Base-by-base conservation (phyloP, 2,797 vertebrate genomes). In the Acanthis flammea region DNA sequence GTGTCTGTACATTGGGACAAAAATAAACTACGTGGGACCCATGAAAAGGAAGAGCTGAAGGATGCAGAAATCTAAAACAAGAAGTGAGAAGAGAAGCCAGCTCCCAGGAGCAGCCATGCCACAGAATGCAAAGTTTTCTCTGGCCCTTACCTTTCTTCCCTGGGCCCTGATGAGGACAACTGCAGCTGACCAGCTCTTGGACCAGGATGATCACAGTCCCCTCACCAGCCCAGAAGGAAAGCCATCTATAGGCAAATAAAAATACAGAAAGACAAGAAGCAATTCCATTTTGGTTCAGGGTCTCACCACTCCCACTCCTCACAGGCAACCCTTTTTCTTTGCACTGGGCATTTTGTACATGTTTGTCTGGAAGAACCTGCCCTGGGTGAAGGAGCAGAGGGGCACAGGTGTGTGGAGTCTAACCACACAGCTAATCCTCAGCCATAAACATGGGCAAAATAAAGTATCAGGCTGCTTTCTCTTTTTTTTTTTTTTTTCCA, bases 1-100 rank as follows among this genome's bases (percentile, higher is more conserved):
- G 78, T 80, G 58, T 91, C 81, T 96, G 75, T 55, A 89, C 92
- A 72, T 45, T 39, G 62, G 72, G 42, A 92, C 84, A 90, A 71
- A 96, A 96, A 96, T 94, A 94, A 92, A 96, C 44, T 77, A 80
- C 0, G 81, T 92, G 89, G 89, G 91, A 94, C 92, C 78, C 1
- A 14, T 62, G 75, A 58, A 91, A 93, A 83, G 75, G 84, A 82
- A 85, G 85, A 68, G 47, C 68, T 91, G 88, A 91, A 19, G 45
- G 73, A 92, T 86, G 54, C 24, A 90, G 47, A 45, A 86, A 78
- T 70, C 77, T 92, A 87, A 94, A 90, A 74, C 22, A 61, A 88
- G 90, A 83, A 79, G 39, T 33, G 57, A 67, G 72, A 93, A 93
- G 37, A 87, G 48, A 95, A 88, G n/a, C 24, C 68, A 82, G 28